These are phyloP conservation scores for Hemithea aestivaria DNA, from an alignment of 2,888 invertebrate species.

Conservation along the genomic window DNA sequence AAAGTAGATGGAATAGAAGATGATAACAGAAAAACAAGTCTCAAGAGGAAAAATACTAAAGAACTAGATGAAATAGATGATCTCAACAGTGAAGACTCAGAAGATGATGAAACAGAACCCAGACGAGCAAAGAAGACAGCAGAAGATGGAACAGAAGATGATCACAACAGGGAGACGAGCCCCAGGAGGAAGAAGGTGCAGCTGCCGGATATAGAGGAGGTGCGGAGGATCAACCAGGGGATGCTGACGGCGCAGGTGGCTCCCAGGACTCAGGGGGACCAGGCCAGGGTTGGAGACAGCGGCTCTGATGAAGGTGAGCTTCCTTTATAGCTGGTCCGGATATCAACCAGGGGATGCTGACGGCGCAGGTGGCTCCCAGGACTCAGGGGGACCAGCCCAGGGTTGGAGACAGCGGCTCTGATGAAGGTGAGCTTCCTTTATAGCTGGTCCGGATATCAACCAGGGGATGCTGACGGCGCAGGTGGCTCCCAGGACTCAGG, in stretches of 20 bases:
- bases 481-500: constrained; percentile 26
- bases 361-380: constrained; percentile 32
- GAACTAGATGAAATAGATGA: no score
- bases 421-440: constrained; percentile 30
- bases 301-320: no score
- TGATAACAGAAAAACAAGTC: no score
- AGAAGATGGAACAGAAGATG: no score
- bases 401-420: no score
- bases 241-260: constrained; percentile 33
- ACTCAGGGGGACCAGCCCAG: not conserved
- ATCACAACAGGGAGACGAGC: not conserved
- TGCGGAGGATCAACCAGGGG: constrained; percentile 22
- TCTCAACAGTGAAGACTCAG: no score
- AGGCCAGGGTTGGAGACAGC: constrained; percentile 12
- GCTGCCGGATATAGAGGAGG: constrained; percentile 29
- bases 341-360: constrained; percentile 25
- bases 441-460: constrained; percentile 26
- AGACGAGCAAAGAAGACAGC: no score
- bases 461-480: constrained; percentile 28
- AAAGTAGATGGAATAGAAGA: no score
- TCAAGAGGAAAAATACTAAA: no score
- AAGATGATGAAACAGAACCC: no score
- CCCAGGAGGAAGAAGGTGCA: constrained; percentile 20
- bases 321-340: constrained; percentile 26
- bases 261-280: constrained; percentile 11